These are phyloP conservation scores for Leucophenga maculata DNA, from an alignment of 2,888 invertebrate species.

Conservation along the genomic window DNA sequence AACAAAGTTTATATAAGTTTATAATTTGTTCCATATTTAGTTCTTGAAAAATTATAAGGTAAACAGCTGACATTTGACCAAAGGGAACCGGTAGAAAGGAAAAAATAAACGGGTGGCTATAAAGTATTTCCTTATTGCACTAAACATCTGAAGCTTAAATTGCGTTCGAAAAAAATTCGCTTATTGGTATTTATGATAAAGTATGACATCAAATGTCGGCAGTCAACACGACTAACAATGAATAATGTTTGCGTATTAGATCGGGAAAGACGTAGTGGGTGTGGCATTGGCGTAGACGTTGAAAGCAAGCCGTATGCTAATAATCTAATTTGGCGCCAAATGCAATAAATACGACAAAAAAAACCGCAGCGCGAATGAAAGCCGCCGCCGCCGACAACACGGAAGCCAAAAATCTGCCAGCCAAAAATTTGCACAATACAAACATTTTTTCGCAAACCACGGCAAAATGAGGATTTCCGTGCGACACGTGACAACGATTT, in stretches of 20 bases:
- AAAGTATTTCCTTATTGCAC: no score
- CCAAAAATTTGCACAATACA: conserved; percentile 1
- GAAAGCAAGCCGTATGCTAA: conserved; percentile 35
- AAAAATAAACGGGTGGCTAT: no score
- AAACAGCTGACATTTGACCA: no score
- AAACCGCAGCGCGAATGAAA: conserved; percentile 4
- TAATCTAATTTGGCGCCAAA: conserved; percentile 52
- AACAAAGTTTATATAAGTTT: no score
- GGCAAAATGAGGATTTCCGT: neutral
- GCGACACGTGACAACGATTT: conserved; percentile 31
- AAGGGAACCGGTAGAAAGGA: no score
- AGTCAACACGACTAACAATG: conserved; percentile 60
- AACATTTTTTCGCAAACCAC: conserved; percentile 3
- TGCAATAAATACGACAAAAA: conserved; percentile 37
- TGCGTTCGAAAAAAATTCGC: neutral
- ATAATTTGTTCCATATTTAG: no score
- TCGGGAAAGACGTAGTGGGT: conserved; percentile 40
- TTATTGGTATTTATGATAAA: conserved; percentile 47
- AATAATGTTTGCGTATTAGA: conserved; percentile 51
- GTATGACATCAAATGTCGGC: conserved; percentile 46
- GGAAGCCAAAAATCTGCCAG: neutral
- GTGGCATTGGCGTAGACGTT: neutral
- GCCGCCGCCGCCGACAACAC: neutral
- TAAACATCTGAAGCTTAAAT: neutral
- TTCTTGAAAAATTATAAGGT: no score